Percentiles rank a stretch among this genome's conserved stretches.
Conservation (phyloP, 2,797 vertebrate genomes). For the Lerista edwardsae region DNA sequence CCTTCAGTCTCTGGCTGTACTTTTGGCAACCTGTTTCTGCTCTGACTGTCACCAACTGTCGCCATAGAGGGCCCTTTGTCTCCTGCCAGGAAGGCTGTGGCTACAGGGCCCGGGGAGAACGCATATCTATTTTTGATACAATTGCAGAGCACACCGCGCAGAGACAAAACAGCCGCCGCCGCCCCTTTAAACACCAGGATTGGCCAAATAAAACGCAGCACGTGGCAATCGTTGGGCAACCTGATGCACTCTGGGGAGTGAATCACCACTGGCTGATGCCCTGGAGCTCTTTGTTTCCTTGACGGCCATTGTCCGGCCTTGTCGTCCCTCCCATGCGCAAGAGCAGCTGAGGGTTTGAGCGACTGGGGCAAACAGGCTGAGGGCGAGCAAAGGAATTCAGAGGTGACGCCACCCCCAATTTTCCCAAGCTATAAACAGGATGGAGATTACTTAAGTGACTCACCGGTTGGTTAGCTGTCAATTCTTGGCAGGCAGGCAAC, state of each 20-base stretch:
- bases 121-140: too few species aligned
- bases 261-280: neutral
- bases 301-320: neutral
- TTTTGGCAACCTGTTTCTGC: neutral
- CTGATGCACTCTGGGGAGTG: neutral
- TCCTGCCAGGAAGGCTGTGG: neutral
- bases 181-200: constrained; percentile 2
- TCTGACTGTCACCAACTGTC: neutral
- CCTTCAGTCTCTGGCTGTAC: neutral
- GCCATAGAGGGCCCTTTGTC: neutral
- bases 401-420: neutral
- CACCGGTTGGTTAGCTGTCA: neutral
- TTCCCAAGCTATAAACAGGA: neutral
- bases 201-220: constrained; percentile 21
- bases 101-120: neutral
- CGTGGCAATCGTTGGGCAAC: constrained; percentile 5
- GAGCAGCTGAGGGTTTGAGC: neutral
- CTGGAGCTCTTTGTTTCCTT: neutral
- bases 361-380: neutral
- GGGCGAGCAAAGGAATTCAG: neutral
- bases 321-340: neutral
- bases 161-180: constrained; percentile 1
- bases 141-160: neutral
- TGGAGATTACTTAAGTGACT: neutral
- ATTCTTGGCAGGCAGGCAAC: constrained; percentile 19